Percentiles rank a stretch among this genome's conserved stretches.
These are phyloP conservation scores for Mastomys coucha DNA, from an alignment of 2,113 vertebrate genomes.

Conservation along the genomic window DNA sequence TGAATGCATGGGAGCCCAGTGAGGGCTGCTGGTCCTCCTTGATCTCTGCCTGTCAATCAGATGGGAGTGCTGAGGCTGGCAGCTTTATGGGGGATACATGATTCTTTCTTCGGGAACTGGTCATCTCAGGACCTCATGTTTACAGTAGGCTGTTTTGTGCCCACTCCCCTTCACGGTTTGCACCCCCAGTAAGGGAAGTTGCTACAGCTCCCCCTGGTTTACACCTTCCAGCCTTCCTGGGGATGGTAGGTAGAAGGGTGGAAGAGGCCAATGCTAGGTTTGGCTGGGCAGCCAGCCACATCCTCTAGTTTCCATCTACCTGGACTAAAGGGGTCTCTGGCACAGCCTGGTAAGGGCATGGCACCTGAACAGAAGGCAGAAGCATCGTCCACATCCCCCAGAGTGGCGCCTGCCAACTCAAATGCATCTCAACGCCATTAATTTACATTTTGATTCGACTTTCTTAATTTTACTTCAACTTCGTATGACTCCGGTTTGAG, in stretches of 20 bases:
- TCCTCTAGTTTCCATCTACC: background rate
- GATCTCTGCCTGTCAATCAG: constrained; percentile 14
- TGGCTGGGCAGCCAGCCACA: background rate
- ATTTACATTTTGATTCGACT: constrained; percentile 81
- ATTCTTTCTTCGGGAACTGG: accelerated
- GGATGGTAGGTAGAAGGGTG: background rate
- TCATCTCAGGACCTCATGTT: background rate
- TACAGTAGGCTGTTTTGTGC: background rate
- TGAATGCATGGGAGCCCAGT: background rate
- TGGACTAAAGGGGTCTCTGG: constrained; percentile 47
- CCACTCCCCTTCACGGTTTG: background rate
- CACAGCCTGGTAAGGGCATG: background rate
- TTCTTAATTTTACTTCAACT: constrained; percentile 79
- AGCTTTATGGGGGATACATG: accelerated
- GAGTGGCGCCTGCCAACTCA: constrained; percentile 39
- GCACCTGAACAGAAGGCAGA: constrained; percentile 71
- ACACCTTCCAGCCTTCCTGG: background rate
- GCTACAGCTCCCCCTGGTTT: background rate
- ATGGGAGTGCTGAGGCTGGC: background rate
- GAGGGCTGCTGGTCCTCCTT: background rate
- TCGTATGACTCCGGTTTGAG: constrained; percentile 63
- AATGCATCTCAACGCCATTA: constrained; percentile 50
- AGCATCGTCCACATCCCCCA: background rate
- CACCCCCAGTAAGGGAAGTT: background rate
- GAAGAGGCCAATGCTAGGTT: background rate